Conservation (phyloP, 2,797 vertebrate species). For the Anniella stebbinsi region DNA sequence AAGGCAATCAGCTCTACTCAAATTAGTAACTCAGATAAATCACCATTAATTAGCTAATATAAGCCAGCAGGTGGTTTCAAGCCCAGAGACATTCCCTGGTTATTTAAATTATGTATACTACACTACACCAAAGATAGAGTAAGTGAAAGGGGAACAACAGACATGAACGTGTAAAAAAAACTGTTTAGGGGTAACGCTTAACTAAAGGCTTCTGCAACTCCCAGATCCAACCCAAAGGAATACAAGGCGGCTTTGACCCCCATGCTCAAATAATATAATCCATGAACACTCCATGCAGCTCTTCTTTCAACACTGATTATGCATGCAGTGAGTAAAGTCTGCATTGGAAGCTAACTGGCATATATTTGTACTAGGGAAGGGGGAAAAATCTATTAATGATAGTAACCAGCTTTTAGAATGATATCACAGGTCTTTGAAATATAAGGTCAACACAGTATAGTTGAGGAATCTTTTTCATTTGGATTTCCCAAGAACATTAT, state of each 20-base stretch:
- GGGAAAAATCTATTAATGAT: slow-evolving; percentile 63
- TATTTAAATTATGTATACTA: slow-evolving; percentile 97
- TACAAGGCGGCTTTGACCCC: slow-evolving; percentile 85
- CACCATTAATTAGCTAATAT: slow-evolving; percentile 99
- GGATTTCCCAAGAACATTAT: not conserved
- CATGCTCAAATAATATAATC: slow-evolving; percentile 76
- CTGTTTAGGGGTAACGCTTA: slow-evolving; percentile 77
- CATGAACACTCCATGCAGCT: slow-evolving; percentile 47
- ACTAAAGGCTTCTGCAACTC: slow-evolving; percentile 80
- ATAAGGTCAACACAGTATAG: not conserved
- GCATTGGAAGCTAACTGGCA: slow-evolving; percentile 62
- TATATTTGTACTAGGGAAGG: slow-evolving; percentile 70
- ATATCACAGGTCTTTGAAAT: slow-evolving; percentile 20
- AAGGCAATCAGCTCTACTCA: slow-evolving; percentile 90
- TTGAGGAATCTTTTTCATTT: not conserved
- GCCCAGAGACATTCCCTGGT: slow-evolving; percentile 92
- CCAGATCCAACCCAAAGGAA: slow-evolving; percentile 84
- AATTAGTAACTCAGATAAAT: slow-evolving; percentile 97
- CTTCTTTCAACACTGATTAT: slow-evolving; percentile 81
- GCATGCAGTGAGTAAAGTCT: slow-evolving; percentile 74
- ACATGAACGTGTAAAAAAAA: slow-evolving; percentile 78
- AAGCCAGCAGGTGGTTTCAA: slow-evolving; percentile 96
- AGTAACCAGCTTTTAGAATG: slow-evolving; percentile 46
- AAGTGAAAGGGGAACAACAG: slow-evolving; percentile 86
- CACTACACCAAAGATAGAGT: slow-evolving; percentile 84